Percentiles rank a stretch among this genome's conserved stretches.
phyloP scores from a whole-genome alignment of 1,140 invertebrate genomes.

The Sitobion miscanthi region DNA sequence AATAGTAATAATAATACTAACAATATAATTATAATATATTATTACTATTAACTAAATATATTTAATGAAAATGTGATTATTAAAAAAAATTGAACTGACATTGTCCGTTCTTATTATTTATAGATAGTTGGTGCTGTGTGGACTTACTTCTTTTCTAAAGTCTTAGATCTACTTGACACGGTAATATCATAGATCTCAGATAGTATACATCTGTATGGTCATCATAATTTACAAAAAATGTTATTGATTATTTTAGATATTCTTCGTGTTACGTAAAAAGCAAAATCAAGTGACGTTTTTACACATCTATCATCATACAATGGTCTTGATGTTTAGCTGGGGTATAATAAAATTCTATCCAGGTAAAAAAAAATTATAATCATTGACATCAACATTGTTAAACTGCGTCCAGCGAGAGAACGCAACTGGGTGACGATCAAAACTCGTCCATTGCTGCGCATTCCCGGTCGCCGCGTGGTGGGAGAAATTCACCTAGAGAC shows the following conservation, averaged over 20 bases:
- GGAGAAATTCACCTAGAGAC: too few species aligned
- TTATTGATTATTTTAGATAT: constrained; percentile 64
- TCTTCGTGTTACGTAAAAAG: constrained; percentile 72
- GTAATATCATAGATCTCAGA: neutral
- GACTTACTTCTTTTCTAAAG: constrained; percentile 39
- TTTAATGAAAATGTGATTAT: neutral
- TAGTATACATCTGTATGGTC: neutral
- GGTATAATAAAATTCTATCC: constrained; percentile 71
- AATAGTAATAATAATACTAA: neutral
- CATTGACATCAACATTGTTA: neutral
- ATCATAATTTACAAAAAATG: neutral
- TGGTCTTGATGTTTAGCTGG: constrained; percentile 74
- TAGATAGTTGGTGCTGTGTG: constrained; percentile 3
- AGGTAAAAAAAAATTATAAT: constrained; percentile 63
- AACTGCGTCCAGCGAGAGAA: too few species aligned
- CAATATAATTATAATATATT: neutral
- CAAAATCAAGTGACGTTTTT: constrained; percentile 70
- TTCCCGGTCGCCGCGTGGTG: too few species aligned
- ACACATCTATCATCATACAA: constrained; percentile 71
- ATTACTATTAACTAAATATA: neutral
- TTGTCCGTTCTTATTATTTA: neutral
- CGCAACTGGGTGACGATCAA: too few species aligned
- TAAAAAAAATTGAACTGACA: neutral
- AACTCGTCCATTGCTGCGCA: neutral
- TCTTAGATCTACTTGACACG: constrained; percentile 42